Conservation (phyloP, 37 sponge, comb jelly and placozoan species). For the Bolinopsis microptera region DNA sequence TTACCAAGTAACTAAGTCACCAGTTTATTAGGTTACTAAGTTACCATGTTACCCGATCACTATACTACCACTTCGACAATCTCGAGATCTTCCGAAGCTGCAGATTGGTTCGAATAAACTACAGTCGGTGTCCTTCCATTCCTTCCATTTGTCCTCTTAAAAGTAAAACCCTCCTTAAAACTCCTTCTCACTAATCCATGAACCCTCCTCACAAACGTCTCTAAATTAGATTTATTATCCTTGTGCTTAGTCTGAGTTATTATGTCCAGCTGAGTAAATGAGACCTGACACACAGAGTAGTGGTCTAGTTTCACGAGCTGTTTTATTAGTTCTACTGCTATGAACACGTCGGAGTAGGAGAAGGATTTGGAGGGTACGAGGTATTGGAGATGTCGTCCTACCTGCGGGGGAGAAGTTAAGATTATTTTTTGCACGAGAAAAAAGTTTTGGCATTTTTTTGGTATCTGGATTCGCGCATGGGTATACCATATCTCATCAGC, state of each 20-base stretch:
- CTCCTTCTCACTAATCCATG: background rate
- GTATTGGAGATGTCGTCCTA: background rate
- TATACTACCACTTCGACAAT: too few relatives aligned
- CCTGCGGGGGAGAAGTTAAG: background rate
- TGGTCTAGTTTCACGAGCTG: constrained; percentile 18
- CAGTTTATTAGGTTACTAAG: too few relatives aligned
- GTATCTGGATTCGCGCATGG: too few relatives aligned
- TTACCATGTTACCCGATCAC: too few relatives aligned
- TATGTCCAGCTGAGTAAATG: background rate
- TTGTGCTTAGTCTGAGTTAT: background rate
- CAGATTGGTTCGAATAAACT: too few relatives aligned
- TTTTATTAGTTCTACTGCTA: constrained; percentile 18
- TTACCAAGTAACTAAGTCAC: too few relatives aligned
- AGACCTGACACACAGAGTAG: background rate
- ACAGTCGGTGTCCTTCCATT: too few relatives aligned
- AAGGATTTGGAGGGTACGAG: background rate
- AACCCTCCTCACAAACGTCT: background rate
- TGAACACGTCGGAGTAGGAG: constrained; percentile 30
- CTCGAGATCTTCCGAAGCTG: too few relatives aligned
- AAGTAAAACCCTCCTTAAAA: background rate
- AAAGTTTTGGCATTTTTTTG: too few relatives aligned
- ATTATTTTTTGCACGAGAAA: background rate
- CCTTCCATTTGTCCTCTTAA: background rate
- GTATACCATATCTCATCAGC: too few relatives aligned
- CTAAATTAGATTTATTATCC: background rate